Conservation (phyloP, 2,797 vertebrate genomes). For the Macropus fuliginosus region DNA sequence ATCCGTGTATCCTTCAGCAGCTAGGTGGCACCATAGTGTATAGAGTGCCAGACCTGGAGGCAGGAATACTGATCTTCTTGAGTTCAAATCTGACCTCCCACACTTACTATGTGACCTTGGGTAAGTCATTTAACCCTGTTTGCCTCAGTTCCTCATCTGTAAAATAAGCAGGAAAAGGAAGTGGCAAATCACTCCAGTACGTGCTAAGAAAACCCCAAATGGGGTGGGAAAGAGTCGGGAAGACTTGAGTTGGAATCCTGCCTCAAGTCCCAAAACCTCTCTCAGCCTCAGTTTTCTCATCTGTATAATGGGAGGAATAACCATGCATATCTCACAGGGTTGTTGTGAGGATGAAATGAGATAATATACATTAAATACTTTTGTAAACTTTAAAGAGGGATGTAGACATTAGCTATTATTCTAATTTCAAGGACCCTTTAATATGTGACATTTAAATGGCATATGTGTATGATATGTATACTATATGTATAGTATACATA, state of each 20-base stretch:
- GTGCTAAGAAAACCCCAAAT: neutral
- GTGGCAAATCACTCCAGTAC: neutral
- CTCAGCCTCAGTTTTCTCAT: neutral
- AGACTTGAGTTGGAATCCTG: neutral
- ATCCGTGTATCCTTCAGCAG: neutral
- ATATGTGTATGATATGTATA: neutral
- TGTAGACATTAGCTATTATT: neutral
- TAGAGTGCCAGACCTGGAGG: neutral
- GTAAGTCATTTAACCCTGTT: neutral
- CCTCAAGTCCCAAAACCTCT: neutral
- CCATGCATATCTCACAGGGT: neutral
- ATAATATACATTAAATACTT: neutral
- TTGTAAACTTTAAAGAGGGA: neutral
- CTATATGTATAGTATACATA: too few relatives aligned
- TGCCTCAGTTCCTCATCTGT: neutral
- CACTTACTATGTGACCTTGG: neutral
- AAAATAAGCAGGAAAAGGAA: neutral
- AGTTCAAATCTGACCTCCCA: neutral
- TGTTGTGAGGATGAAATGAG: neutral
- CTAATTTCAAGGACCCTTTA: neutral
- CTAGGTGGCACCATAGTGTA: neutral
- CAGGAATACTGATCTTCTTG: neutral
- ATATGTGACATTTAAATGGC: neutral
- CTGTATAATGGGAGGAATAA: neutral
- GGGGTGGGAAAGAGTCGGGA: neutral